phyloP scores from a whole-genome alignment of 2,113 vertebrate species.

The Oryzias woworae region DNA sequence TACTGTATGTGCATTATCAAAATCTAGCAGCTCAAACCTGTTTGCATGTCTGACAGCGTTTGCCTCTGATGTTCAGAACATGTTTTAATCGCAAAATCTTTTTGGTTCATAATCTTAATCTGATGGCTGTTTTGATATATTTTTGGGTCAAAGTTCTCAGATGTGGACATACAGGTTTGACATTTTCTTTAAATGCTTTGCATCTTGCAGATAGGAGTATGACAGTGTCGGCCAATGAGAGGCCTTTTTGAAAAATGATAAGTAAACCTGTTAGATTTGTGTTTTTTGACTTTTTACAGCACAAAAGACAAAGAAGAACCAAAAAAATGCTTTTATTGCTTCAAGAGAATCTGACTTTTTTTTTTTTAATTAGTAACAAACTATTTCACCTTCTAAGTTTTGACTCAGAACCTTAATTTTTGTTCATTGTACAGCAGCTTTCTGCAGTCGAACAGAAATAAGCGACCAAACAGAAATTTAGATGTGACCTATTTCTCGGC shows the following conservation, averaged over 20 bases:
- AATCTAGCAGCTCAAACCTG: conserved; percentile 22
- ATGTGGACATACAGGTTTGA: neutral
- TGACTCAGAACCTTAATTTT: too few species aligned
- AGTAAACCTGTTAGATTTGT: neutral
- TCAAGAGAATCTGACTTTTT: too few species aligned
- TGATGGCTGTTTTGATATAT: neutral
- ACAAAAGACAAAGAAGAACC: too few species aligned
- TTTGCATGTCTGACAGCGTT: conserved; percentile 8
- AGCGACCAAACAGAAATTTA: neutral
- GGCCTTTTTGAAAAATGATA: conserved; percentile 13
- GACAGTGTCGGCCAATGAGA: conserved; percentile 31
- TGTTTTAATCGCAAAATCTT: too few species aligned
- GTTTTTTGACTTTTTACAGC: too few species aligned
- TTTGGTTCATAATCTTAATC: too few species aligned
- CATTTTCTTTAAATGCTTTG: conserved; percentile 27
- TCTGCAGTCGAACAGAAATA: too few species aligned
- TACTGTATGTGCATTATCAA: conserved; percentile 37
- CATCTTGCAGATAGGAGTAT: conserved; percentile 38
- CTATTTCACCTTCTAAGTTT: too few species aligned
- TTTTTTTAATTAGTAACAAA: too few species aligned
- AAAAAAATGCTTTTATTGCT: too few species aligned
- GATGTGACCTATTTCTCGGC: neutral
- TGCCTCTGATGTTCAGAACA: neutral
- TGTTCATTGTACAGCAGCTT: too few species aligned
- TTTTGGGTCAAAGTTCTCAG: neutral